Conservation (phyloP, 1,140 invertebrate genomes). For the Solenopsis invicta region DNA sequence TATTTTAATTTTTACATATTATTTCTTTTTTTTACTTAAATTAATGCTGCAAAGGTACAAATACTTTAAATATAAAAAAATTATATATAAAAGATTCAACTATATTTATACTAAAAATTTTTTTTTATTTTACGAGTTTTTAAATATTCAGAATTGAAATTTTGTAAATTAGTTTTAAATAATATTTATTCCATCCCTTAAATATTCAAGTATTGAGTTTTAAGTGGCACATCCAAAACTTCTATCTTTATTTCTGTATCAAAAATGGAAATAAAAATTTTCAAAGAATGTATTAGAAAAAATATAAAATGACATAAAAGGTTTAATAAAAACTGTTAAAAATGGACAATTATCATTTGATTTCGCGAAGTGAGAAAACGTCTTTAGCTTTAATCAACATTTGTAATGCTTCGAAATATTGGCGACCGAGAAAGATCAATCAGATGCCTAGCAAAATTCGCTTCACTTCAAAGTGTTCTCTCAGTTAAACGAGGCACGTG, state of each 20-base stretch:
- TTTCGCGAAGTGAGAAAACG: neutral
- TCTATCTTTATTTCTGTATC: neutral
- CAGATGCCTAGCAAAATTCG: neutral
- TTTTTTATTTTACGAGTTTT: neutral
- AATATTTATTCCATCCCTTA: neutral
- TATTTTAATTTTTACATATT: no score
- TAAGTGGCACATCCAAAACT: neutral
- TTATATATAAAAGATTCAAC: neutral
- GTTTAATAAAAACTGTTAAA: neutral
- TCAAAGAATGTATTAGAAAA: neutral
- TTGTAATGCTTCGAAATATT: slow-evolving; percentile 40
- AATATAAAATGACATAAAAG: neutral
- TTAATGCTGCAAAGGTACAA: neutral
- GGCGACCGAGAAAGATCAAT: neutral
- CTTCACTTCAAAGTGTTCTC: slow-evolving; percentile 41
- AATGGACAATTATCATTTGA: neutral
- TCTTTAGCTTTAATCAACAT: slow-evolving; percentile 34
- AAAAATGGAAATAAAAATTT: neutral
- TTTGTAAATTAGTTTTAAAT: no score
- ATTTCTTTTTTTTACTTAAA: neutral
- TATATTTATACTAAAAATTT: neutral
- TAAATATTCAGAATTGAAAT: no score
- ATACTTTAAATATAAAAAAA: neutral
- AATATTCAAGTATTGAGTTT: neutral
- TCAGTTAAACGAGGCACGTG: slow-evolving; percentile 38